These are phyloP conservation scores for Bostrychus sinensis DNA, from an alignment of 2,113 vertebrate genomes.

Conservation along the genomic window DNA sequence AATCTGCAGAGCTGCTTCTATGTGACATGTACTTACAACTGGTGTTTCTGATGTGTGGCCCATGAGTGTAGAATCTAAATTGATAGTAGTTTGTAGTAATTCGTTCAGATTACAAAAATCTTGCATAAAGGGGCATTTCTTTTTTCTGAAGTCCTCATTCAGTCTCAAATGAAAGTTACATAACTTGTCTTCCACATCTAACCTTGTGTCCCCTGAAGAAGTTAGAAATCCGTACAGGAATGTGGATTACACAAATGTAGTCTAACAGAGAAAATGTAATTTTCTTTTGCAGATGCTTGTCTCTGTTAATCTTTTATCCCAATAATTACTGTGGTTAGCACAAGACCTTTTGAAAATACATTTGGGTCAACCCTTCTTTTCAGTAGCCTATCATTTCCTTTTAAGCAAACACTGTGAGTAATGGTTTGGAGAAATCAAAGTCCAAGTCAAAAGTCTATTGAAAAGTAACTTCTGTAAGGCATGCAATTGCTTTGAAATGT, in stretches of 20 bases:
- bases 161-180: constrained; percentile 31
- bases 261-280: no score
- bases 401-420: constrained; percentile 26
- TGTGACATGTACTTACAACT: no score
- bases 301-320: background rate
- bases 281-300: background rate
- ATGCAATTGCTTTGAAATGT: background rate
- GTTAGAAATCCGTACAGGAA: background rate
- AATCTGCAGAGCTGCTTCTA: no score
- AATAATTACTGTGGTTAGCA: background rate
- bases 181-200: constrained; percentile 10
- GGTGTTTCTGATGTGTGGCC: no score
- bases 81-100: no score
- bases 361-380: background rate
- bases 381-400: background rate
- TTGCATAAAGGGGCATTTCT: background rate
- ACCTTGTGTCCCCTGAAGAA: background rate
- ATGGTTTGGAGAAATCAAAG: constrained; percentile 32
- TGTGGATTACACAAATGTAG: background rate
- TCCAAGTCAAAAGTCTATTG: constrained; percentile 20
- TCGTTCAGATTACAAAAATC: background rate
- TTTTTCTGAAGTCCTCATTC: constrained; percentile 3
- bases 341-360: background rate
- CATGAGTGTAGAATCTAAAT: no score
- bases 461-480: background rate